Percentiles rank a stretch among this genome's conserved stretches.
These are phyloP conservation scores for Bos indicus DNA, from an alignment of 2,113 vertebrate species.

Conservation along the genomic window DNA sequence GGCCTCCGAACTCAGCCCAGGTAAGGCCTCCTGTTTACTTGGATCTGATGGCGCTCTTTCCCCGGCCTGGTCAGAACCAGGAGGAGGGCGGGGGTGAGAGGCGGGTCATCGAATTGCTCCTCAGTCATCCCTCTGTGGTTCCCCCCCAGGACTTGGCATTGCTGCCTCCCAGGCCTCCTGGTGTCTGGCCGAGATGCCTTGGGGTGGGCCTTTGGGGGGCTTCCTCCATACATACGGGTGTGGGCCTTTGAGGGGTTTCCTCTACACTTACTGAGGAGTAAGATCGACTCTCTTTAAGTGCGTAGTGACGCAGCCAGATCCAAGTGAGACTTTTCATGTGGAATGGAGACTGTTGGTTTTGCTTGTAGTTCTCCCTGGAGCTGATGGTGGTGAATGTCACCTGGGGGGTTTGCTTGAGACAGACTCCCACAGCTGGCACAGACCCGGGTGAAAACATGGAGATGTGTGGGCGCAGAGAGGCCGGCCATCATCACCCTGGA, in stretches of 20 bases:
- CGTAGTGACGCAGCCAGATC: neutral
- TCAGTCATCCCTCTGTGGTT: accelerated
- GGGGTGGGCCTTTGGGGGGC: too few species aligned
- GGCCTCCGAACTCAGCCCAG: constrained; percentile 94
- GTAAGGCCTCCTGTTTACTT: constrained; percentile 69
- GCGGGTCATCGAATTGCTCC: accelerated
- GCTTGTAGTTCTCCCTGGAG: neutral
- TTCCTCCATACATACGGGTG: neutral
- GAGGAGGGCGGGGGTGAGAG: neutral
- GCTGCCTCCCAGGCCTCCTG: neutral
- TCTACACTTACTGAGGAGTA: neutral
- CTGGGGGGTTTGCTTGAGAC: neutral
- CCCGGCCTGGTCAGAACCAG: accelerated
- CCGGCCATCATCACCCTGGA: accelerated
- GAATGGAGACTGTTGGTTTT: neutral
- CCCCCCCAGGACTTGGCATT: accelerated
- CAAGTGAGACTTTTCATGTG: neutral
- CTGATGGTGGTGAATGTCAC: neutral
- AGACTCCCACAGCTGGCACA: accelerated
- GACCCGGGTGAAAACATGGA: neutral
- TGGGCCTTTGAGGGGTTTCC: neutral
- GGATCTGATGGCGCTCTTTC: accelerated
- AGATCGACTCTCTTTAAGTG: neutral
- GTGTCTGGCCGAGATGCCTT: neutral
- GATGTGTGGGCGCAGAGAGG: neutral